Evolutionary conservation across 2,797 vertebrate species (phyloP), one percentile per base, ranked within the genome.

Genomic region (Melanotaenia maccullochi): DNA sequence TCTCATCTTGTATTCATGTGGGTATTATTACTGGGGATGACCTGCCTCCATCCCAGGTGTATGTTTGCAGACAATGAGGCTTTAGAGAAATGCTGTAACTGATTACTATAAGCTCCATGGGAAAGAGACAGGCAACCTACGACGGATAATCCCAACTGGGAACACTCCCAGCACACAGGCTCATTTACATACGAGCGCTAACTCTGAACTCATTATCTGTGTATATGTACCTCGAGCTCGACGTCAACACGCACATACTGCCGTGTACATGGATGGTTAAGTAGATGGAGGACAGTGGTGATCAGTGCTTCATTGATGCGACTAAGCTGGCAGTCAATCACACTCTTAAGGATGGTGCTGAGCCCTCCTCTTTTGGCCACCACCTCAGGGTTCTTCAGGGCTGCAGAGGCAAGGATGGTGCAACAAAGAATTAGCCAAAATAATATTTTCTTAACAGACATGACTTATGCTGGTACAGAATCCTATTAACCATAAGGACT

Each of bases 251-350:
- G 96, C 76, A 99, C 96, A 60, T 98, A 99, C 68, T 98, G 96
- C 30, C 98, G 95, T 3, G 98, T 99, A 76, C 96, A 96, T 68
- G 97, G 98, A 91, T 99, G 98, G 94, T 99, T 99, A 91, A 99
- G 97, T 40, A 99, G 96, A 89, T 99, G 98, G 73, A 99, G 95
- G 87, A 99, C 94, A 82, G 98, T 99, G 90, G 98, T 99, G 94
- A 99, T 98, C 60, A 99, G 94, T 72, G 98, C 98, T 93, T 99
- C 98, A 47, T 99, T 99, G 94, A 99, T 99, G 87, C 97, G 96
- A 88, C 96, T 99, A 91, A 99, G 94, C 65, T 99, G 98, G 91
- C 97, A 99, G 92, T 99, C 98, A 24, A 99, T 98, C 78, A 99
- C 98, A 71, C 96, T 99, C 95, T 99, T 99, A 71, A 99, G 91